These are phyloP conservation scores for Drosophila pandora DNA, from an alignment of 1,140 invertebrate species.

Conservation along the genomic window DNA sequence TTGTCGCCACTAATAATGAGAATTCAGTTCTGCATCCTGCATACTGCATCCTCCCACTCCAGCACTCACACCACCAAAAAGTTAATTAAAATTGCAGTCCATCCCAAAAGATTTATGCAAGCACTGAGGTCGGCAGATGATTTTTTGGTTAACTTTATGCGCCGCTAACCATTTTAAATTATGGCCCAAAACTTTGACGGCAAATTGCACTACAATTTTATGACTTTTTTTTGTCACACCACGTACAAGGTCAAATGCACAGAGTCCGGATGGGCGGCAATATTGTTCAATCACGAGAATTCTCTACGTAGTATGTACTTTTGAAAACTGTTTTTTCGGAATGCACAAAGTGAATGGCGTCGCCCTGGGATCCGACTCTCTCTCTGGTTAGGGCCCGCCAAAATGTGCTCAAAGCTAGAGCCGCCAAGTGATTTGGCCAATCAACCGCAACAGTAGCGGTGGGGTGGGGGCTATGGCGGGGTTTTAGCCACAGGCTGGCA, in stretches of 20 bases:
- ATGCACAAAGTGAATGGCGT: slow-evolving; percentile 9
- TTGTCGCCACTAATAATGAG: slow-evolving; percentile 48
- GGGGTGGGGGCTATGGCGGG: background rate
- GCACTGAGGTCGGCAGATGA: slow-evolving; percentile 16
- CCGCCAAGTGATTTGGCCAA: slow-evolving; percentile 67
- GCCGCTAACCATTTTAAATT: slow-evolving; percentile 32
- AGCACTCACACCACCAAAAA: slow-evolving; percentile 4
- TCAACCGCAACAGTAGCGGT: slow-evolving; percentile 51
- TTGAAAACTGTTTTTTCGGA: slow-evolving; percentile 24
- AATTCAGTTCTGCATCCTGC: background rate
- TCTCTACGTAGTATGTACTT: background rate
- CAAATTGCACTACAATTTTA: background rate
- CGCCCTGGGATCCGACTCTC: slow-evolving; percentile 5
- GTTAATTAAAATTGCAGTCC: slow-evolving; percentile 62
- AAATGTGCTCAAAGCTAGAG: slow-evolving; percentile 44
- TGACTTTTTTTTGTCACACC: slow-evolving; percentile 6
- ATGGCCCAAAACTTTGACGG: slow-evolving; percentile 22
- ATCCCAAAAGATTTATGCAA: slow-evolving; percentile 48
- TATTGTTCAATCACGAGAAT: slow-evolving; percentile 13
- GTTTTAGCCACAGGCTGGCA: slow-evolving; percentile 17
- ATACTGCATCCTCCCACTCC: background rate
- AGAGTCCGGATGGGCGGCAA: background rate
- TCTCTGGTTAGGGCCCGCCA: slow-evolving; percentile 1
- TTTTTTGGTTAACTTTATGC: slow-evolving; percentile 16
- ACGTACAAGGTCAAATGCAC: slow-evolving; percentile 3